Percentiles rank a stretch among this genome's conserved stretches.
Conservation (phyloP, 2,797 vertebrate species). For the Luscinia megarhynchos region DNA sequence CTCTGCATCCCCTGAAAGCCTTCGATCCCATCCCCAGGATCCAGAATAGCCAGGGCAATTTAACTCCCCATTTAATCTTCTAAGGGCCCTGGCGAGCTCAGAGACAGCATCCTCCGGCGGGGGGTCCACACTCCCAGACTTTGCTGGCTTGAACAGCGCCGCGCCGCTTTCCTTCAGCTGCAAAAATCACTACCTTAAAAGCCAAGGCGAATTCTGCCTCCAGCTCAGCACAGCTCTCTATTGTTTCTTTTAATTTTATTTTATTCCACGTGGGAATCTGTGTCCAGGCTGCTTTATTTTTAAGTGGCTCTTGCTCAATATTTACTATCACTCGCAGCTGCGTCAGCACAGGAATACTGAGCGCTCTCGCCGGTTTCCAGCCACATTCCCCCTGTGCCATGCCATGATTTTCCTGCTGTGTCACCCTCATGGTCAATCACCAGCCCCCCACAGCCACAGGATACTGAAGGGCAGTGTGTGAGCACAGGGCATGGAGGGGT, state of each 20-base stretch:
- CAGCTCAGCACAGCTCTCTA: neutral
- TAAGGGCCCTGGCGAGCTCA: neutral
- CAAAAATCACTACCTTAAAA: slow-evolving; percentile 4
- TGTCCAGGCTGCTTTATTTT: slow-evolving; percentile 49
- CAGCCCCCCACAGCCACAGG: neutral
- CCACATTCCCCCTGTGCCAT: neutral
- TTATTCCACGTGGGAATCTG: neutral
- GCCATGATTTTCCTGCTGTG: neutral
- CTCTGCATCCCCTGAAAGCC: neutral
- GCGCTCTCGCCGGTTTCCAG: neutral
- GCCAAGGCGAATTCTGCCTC: neutral
- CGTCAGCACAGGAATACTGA: neutral
- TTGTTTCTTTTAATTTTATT: slow-evolving; percentile 57
- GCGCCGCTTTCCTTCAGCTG: neutral
- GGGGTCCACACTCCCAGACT: neutral
- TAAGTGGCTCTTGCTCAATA: slow-evolving; percentile 51
- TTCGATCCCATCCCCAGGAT: neutral
- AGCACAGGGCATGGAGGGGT: neutral
- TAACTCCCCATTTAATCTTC: slow-evolving; percentile 34
- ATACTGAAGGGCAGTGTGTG: neutral
- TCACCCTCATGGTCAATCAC: neutral
- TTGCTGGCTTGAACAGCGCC: accelerated
- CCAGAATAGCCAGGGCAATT: neutral
- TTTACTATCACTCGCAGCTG: slow-evolving; percentile 28
- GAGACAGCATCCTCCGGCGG: accelerated